These are phyloP conservation scores for Perithous albicinctus DNA, from an alignment of 2,888 invertebrate species.

Conservation along the genomic window DNA sequence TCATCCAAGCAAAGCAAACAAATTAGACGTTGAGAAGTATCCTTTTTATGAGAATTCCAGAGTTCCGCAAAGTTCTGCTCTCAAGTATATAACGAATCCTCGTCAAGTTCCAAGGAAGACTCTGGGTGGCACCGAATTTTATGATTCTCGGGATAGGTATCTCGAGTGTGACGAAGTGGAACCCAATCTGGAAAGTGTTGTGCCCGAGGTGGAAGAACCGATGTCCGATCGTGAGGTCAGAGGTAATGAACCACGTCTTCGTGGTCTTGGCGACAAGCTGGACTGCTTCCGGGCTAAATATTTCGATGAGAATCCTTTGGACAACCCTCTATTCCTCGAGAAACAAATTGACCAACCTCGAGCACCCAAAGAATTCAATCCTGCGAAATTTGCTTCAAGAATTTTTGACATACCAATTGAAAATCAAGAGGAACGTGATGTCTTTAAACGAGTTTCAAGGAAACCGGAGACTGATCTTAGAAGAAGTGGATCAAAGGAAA, in stretches of 20 bases:
- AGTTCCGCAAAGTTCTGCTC: constrained; percentile 87
- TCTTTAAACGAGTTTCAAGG: constrained; percentile 73
- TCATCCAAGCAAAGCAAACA: constrained; percentile 4
- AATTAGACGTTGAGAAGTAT: constrained; percentile 86
- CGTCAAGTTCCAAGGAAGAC: constrained; percentile 88
- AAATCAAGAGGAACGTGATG: constrained; percentile 73
- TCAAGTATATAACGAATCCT: constrained; percentile 89
- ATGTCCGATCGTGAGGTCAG: constrained; percentile 74
- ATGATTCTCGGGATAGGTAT: constrained; percentile 86
- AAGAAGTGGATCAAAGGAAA: constrained; percentile 31
- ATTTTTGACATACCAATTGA: constrained; percentile 74
- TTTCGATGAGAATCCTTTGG: constrained; percentile 91
- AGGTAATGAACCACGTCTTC: constrained; percentile 85
- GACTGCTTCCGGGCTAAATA: constrained; percentile 91
- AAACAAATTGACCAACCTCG: constrained; percentile 78
- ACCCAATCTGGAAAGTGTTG: constrained; percentile 76
- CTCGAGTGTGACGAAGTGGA: constrained; percentile 83
- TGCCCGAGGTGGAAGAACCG: constrained; percentile 77
- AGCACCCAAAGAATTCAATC: constrained; percentile 74
- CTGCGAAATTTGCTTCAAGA: constrained; percentile 73
- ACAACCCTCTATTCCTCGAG: constrained; percentile 89
- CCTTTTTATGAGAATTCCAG: constrained; percentile 87
- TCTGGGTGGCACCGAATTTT: constrained; percentile 89
- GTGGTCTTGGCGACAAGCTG: constrained; percentile 90
- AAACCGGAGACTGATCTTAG: constrained; percentile 74